Percentiles rank a stretch among this genome's conserved stretches.
Evolutionary conservation across 1,140 invertebrate species (phyloP).

Genomic region (Bombus fervidus): DNA sequence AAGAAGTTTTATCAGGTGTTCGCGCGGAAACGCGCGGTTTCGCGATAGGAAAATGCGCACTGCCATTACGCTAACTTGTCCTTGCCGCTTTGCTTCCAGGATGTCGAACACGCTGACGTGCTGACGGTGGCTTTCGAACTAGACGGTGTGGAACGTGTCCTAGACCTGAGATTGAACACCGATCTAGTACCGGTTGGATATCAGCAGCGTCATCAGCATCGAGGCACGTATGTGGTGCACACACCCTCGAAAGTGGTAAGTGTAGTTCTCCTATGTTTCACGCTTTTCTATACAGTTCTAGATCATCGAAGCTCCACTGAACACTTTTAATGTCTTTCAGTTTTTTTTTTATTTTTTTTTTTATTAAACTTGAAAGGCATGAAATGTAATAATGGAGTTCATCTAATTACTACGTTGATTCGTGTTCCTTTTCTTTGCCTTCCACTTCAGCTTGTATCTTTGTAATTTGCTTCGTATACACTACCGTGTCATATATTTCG

Average conservation of each 20-base stretch:
- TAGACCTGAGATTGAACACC: conserved; percentile 90
- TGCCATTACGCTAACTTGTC: not conserved
- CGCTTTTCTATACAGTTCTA: rapidly evolving
- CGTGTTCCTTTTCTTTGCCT: no score
- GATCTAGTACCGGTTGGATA: conserved; percentile 89
- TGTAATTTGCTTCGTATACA: no score
- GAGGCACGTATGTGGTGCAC: conserved; percentile 85
- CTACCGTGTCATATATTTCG: no score
- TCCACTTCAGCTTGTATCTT: no score
- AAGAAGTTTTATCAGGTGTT: not conserved
- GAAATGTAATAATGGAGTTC: no score
- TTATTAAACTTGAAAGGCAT: not conserved
- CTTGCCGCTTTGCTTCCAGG: conserved; percentile 82
- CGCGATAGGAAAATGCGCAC: not conserved
- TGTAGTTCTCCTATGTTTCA: conserved; percentile 18
- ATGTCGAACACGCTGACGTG: conserved; percentile 86
- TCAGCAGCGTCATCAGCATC: conserved; percentile 88
- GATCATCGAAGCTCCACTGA: not conserved
- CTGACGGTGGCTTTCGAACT: conserved; percentile 87
- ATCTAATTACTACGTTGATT: no score
- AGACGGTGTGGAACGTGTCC: conserved; percentile 85
- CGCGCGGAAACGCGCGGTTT: not conserved
- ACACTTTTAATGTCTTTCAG: not conserved
- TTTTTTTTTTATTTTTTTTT: not conserved
- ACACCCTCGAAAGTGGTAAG: conserved; percentile 86